Evolutionary conservation across 2,888 invertebrate species (phyloP).

Genomic region (Tortrix viridana): DNA sequence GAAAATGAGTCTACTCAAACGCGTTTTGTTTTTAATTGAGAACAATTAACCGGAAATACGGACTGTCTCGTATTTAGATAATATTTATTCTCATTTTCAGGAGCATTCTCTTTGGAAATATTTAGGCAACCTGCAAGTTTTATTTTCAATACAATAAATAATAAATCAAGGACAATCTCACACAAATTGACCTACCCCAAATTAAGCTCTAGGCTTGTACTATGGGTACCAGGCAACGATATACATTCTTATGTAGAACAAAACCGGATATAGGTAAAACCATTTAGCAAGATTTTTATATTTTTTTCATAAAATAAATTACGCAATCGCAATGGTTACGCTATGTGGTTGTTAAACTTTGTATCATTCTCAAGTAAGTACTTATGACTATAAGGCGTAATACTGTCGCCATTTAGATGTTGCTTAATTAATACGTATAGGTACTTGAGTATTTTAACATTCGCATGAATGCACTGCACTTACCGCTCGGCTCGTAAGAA

Average conservation of each 20-base stretch:
- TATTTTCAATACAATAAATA: no score
- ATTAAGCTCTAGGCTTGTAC: no score
- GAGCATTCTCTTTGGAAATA: no score
- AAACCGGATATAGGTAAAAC: neutral
- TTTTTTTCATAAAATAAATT: slow-evolving; percentile 1
- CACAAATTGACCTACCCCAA: no score
- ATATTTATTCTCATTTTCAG: no score
- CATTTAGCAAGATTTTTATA: neutral
- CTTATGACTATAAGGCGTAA: slow-evolving; percentile 8
- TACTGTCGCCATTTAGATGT: slow-evolving; percentile 4
- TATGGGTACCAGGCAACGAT: no score
- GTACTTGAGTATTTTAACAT: slow-evolving; percentile 1
- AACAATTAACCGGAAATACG: no score
- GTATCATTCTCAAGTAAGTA: slow-evolving; percentile 15
- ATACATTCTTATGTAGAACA: no score
- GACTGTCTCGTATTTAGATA: no score
- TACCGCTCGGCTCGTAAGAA: slow-evolving; percentile 5
- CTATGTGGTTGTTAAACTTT: slow-evolving; percentile 12
- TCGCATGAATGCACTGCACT: slow-evolving; percentile 19
- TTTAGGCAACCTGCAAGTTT: no score
- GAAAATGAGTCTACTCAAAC: slow-evolving; percentile 8
- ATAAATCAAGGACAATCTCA: no score
- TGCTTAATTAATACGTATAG: slow-evolving; percentile 4
- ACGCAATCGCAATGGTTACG: slow-evolving; percentile 12
- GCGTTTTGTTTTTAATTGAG: no score